Conservation (phyloP, 2,888 invertebrate genomes). For the Miltochrista miniata region DNA sequence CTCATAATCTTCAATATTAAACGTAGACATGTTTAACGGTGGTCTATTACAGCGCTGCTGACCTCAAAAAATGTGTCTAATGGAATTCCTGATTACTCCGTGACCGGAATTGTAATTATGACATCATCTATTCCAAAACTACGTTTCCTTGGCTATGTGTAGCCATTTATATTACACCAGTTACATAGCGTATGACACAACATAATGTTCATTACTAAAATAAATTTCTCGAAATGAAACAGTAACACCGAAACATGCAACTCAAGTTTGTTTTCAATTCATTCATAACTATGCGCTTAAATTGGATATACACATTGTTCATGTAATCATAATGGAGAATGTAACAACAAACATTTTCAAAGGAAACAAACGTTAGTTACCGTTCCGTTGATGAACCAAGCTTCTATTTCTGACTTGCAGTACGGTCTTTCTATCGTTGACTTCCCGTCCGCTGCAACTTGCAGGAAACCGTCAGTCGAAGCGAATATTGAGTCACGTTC, state of each 20-base stretch:
- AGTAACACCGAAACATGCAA: constrained; percentile 15
- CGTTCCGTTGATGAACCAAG: constrained; percentile 47
- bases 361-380: constrained; percentile 57
- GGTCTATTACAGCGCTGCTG: constrained; percentile 3
- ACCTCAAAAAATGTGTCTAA: constrained; percentile 18
- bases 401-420: constrained; percentile 65
- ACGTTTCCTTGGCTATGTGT: not conserved
- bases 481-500: constrained; percentile 51
- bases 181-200: not conserved
- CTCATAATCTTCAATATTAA: not conserved
- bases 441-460: constrained; percentile 51
- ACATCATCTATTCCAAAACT: constrained; percentile 1
- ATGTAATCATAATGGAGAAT: constrained; percentile 28
- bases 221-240: constrained; percentile 13
- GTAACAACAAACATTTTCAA: constrained; percentile 43
- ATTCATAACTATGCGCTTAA: constrained; percentile 18
- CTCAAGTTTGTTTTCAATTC: constrained; percentile 25
- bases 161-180: not conserved
- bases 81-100: constrained; percentile 18
- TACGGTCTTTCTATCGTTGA: constrained; percentile 43
- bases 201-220: constrained; percentile 12
- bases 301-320: constrained; percentile 17
- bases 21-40: not conserved
- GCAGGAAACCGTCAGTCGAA: constrained; percentile 69
- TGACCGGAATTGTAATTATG: constrained; percentile 21